Percentiles rank a stretch among this genome's conserved stretches.
Conservation (phyloP, 2,888 invertebrate genomes). For the Bellardia pandia region DNA sequence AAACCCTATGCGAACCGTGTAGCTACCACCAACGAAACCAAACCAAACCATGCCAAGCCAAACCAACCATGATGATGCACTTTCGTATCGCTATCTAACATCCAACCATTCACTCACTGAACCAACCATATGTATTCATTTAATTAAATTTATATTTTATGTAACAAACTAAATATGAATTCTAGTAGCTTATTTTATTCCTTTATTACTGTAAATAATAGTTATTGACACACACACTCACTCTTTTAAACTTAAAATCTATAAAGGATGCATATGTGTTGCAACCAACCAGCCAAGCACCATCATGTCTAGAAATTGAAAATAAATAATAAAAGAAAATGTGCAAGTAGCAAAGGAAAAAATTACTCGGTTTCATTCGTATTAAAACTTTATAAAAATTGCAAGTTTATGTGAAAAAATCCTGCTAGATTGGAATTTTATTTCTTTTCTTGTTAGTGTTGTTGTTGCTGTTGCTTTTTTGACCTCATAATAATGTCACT, state of each 20-base stretch:
- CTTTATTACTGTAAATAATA: constrained; percentile 61
- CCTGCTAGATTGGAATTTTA: constrained; percentile 55
- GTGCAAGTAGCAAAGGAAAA: background rate
- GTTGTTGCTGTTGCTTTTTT: constrained; percentile 34
- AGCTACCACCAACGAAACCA: background rate
- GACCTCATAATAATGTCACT: constrained; percentile 53
- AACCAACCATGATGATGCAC: background rate
- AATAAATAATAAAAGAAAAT: constrained; percentile 56
- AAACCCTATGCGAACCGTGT: background rate
- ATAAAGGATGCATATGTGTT: background rate
- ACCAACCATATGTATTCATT: constrained; percentile 53
- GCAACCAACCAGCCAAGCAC: too few species aligned
- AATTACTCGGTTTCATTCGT: constrained; percentile 2
- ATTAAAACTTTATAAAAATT: constrained; percentile 68
- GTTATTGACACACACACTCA: constrained; percentile 37
- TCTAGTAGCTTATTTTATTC: constrained; percentile 57
- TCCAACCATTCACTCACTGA: constrained; percentile 14
- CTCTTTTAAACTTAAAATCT: background rate
- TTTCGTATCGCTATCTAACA: constrained; percentile 35
- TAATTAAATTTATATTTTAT: constrained; percentile 73
- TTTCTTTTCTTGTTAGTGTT: background rate
- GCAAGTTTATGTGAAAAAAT: constrained; percentile 67
- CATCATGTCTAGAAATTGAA: constrained; percentile 34
- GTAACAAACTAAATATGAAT: constrained; percentile 68
- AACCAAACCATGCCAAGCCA: background rate